These are phyloP conservation scores for Catharus fuscescens DNA, from an alignment of 2,113 vertebrate species.

Conservation along the genomic window DNA sequence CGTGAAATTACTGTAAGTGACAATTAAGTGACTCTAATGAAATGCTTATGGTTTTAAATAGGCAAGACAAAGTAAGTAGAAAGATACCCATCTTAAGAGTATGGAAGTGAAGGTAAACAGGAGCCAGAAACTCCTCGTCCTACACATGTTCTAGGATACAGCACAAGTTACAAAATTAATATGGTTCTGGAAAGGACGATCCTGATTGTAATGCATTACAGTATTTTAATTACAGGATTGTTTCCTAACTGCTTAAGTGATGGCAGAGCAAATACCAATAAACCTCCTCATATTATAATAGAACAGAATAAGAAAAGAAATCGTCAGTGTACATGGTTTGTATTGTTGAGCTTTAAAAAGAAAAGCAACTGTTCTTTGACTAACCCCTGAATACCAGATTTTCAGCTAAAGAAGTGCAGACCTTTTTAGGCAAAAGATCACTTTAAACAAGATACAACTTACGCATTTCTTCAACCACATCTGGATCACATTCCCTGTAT, in stretches of 20 bases:
- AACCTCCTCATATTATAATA: not conserved
- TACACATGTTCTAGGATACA: not conserved
- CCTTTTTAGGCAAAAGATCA: not conserved
- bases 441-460: constrained; percentile 72
- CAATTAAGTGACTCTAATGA: not conserved
- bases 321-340: not conserved
- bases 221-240: not conserved
- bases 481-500: constrained; percentile 92
- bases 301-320: not conserved
- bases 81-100: not conserved
- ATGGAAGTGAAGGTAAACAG: not conserved
- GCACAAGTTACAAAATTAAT: not conserved
- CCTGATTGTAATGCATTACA: not conserved
- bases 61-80: not conserved
- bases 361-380: not conserved
- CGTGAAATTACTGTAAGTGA: not conserved
- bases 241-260: not conserved
- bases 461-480: constrained; percentile 91
- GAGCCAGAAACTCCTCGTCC: not conserved
- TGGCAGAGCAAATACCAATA: not conserved
- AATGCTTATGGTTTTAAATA: not conserved
- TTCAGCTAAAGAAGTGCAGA: not conserved
- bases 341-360: not conserved
- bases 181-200: not conserved
- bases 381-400: not conserved